Percentiles rank a stretch among this genome's conserved stretches.
phyloP scores from a whole-genome alignment of 2,113 vertebrate species.

The human (Homo sapiens) region GRCh38 chr16:56131001-56131500 shows the following conservation, averaged over 20 bases:
- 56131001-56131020: not conserved
- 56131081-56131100: not conserved
- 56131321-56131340: not conserved
- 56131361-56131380: conserved; percentile 33
- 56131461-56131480: not conserved
- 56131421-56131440: conserved; percentile 14
- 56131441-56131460: not conserved
- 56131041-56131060: not conserved
- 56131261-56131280: not conserved
- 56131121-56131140: not conserved
- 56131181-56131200: not conserved
- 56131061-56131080: not conserved
- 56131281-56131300: not conserved
- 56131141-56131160: not conserved
- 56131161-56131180: conserved; percentile 35
- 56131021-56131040: not conserved
- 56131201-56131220: not conserved
- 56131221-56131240: not conserved
- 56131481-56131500: not conserved
- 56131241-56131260: conserved; percentile 20
- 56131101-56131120: not conserved
- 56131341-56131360: not conserved
- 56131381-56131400: conserved; percentile 17
- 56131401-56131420: not conserved
- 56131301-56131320: not conserved